Evolutionary conservation across 2,888 invertebrate species (phyloP).

Genomic region (Osedax fenrisi): DNA sequence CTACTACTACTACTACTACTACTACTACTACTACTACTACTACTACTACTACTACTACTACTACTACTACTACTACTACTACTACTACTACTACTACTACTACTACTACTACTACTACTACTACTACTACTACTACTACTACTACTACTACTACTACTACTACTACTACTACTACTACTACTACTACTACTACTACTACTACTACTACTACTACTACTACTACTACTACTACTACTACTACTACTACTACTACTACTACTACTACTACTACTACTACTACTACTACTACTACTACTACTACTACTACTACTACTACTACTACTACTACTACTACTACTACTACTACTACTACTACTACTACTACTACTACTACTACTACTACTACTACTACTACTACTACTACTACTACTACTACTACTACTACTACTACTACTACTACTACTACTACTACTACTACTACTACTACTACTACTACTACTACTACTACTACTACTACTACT

Average conservation of each 20-base stretch:
- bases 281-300: constrained; percentile 2
- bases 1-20: background rate
- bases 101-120: background rate
- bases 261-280: constrained; percentile 14
- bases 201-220: constrained; percentile 11
- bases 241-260: constrained; percentile 1
- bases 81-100: background rate
- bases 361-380: background rate
- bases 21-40: constrained; percentile 13
- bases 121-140: constrained; percentile 17
- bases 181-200: constrained; percentile 1
- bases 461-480: background rate
- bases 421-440: background rate
- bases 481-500: background rate
- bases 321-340: background rate
- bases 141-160: constrained; percentile 6
- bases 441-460: constrained; percentile 12
- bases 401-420: background rate
- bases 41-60: constrained; percentile 9
- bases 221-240: background rate
- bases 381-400: background rate
- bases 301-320: background rate
- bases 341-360: background rate
- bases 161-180: background rate
- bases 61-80: constrained; percentile 6